phyloP scores from a whole-genome alignment of 2,797 vertebrate genomes.

The Denticeps clupeoides region DNA sequence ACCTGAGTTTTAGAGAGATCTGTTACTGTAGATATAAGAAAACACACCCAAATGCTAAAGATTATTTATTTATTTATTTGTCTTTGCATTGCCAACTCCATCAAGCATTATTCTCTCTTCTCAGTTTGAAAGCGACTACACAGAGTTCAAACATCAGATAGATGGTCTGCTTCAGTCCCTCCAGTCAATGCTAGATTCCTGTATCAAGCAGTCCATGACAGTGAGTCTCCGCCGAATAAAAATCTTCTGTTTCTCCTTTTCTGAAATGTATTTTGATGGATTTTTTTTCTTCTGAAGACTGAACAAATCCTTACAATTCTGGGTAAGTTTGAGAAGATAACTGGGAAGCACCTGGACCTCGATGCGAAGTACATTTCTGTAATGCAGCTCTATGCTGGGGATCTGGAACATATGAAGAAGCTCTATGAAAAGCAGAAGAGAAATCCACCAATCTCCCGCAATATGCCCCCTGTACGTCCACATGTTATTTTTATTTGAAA shows the following conservation, averaged over 20 bases:
- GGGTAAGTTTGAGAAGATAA: slow-evolving; percentile 52
- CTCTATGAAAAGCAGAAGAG: slow-evolving; percentile 64
- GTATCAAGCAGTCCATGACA: slow-evolving; percentile 52
- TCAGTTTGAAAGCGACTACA: slow-evolving; percentile 73
- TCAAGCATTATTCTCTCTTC: slow-evolving; percentile 26
- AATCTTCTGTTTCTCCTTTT: no score
- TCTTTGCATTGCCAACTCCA: no score
- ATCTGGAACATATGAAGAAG: slow-evolving; percentile 62
- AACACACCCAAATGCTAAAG: no score
- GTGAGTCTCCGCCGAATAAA: slow-evolving; percentile 46
- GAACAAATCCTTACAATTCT: slow-evolving; percentile 62
- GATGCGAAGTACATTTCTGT: slow-evolving; percentile 49
- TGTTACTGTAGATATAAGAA: no score
- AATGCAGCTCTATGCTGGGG: slow-evolving; percentile 56
- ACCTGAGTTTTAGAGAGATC: no score
- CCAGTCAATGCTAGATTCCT: slow-evolving; percentile 61
- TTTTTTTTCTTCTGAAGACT: slow-evolving; percentile 41
- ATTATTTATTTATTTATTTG: slow-evolving; percentile 3
- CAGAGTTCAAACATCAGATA: slow-evolving; percentile 66
- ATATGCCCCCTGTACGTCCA: slow-evolving; percentile 62
- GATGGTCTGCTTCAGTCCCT: slow-evolving; percentile 58
- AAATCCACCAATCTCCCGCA: slow-evolving; percentile 57
- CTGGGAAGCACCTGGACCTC: slow-evolving; percentile 52
- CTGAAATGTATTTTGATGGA: neutral
- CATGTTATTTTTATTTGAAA: no score